Evolutionary conservation across 64 coral and sea anemone species (phyloP), one percentile per base, ranked within the genome.

Genomic region (Montipora sp.): DNA sequence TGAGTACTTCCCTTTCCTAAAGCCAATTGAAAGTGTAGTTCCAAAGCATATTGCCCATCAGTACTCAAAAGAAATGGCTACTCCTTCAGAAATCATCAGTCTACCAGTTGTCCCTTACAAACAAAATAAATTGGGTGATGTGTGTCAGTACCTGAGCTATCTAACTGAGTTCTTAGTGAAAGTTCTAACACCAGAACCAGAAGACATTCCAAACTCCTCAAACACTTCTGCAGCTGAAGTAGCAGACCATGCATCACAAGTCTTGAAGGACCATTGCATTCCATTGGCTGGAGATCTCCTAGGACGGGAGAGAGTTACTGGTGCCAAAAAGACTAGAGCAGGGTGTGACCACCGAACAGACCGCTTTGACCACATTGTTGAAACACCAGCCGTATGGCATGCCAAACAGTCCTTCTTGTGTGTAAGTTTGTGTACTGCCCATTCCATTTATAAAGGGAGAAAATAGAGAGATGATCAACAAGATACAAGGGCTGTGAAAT

Each of bases 331-430:
- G 45, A 94, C 92, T 5, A 16, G 22, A 48, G 47, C 47, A 48
- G 75, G 75, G 15, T 77, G 75, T 77, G 75, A 77, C 75, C 3
- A 14, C 9, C 23, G 4, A 36, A 44, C 47, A 10, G 75, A 77
- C 2, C 21, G 75, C 9, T 77, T 77, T 21, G 47, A 77, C 11
- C 23, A 77, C 75, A 77, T 77, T 44, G 15, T 77, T 18, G 75
- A 77, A 77, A 43, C 48, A 47, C 87, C 78, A 59, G 87, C 92
- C 68, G 51, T 90, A 50, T 94, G 92, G 87, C 92, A 94, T 74
- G 58, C 87, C 43, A 94, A 94, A 58, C 92, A 94, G 48, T 89
- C 92, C 8, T 94, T 90, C 66, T 22, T 94, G 8, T 63, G 63
- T 69, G 87, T 94, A 47, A 77, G 80, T 66, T 21, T 47, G 8